A percentile compares a stretch with the other conserved stretches of the same genome.
Conservation (phyloP, 1,140 invertebrate genomes). For the Zophobas atratus region DNA sequence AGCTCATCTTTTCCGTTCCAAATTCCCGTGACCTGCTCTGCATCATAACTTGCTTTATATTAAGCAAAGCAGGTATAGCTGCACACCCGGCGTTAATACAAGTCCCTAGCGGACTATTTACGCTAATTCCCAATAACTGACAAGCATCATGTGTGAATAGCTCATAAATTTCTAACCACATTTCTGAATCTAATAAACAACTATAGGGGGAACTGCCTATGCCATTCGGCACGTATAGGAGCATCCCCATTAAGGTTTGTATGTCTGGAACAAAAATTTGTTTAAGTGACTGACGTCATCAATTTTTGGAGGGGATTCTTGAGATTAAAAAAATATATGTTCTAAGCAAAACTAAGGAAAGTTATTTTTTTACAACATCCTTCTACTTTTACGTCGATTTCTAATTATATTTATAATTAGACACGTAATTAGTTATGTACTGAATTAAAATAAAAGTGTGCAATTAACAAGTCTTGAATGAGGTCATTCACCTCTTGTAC, state of each 20-base stretch:
- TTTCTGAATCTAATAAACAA: conserved; percentile 82
- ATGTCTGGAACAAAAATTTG: conserved; percentile 73
- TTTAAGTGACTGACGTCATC: too few species aligned
- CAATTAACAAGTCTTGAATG: too few species aligned
- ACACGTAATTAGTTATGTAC: too few species aligned
- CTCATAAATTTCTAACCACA: conserved; percentile 86
- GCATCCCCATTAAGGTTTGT: conserved; percentile 90
- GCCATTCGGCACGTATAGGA: conserved; percentile 86
- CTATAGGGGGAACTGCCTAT: conserved; percentile 87
- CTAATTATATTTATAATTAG: too few species aligned
- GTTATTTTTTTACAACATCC: too few species aligned
- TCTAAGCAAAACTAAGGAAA: too few species aligned
- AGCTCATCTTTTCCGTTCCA: conserved; percentile 97
- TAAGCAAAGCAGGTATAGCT: conserved; percentile 93
- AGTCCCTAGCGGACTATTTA: conserved; percentile 80
- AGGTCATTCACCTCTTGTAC: too few species aligned
- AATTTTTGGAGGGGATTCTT: too few species aligned
- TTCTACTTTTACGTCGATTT: too few species aligned
- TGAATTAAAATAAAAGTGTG: too few species aligned
- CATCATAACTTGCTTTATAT: conserved; percentile 96
- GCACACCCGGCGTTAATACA: conserved; percentile 92
- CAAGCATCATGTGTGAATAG: conserved; percentile 95
- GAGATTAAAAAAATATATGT: too few species aligned
- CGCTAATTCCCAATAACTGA: conserved; percentile 88
- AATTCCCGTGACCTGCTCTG: conserved; percentile 93